Base-by-base conservation (phyloP, 2,888 invertebrate species). In the Acanthopleura granulata region DNA sequence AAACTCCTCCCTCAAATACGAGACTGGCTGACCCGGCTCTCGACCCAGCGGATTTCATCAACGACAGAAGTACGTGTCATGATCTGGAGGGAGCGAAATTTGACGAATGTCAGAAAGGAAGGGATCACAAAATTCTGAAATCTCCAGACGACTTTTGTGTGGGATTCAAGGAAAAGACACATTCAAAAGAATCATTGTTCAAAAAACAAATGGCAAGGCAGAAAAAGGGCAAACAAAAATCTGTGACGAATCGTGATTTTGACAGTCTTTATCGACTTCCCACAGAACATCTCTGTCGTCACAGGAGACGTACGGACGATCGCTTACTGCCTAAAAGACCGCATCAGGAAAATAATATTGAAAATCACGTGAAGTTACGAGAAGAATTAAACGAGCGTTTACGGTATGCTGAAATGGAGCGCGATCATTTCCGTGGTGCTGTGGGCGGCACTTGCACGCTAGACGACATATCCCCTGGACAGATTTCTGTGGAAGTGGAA, bases 261-360 rank as follows among this genome's bases (percentile, higher is more conserved):
- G 86, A 86, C 72, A 79, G 83, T 16, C 77, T 85, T 62, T 86
- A 86, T 73, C 80, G 86, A 18, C 79, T 86, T 76, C 86, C 86
- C n/a, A 86, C 86, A 1, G 86, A 85, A 51, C 86, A 86, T 78
- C 75, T 86, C 61, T 79, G 76, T 15, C 49, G 49, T 14, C 74
- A 79, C n/a, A 61, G 62, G 15, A 50, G 62, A 22, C 57, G 72
- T 16, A 50, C 70, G 27, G 40, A 72, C 11, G 74, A 66, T 14
- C 70, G 72, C 40, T 78, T 71, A 76, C 78, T 72, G 74, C 76
- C 76, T 75, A 77, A 18, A 78, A 81, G 50, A 79, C 79, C 27
- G 72, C 77, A 71, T 71, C 71, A 16, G 16, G n/a, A 71, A 16
- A 18, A 4, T 49, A 80, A 76, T 29, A 79, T 82, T 0, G 81